Percentiles rank a stretch among this genome's conserved stretches.
phyloP scores from a whole-genome alignment of 2,797 vertebrate genomes.

The Bryconaethiops microstoma region DNA sequence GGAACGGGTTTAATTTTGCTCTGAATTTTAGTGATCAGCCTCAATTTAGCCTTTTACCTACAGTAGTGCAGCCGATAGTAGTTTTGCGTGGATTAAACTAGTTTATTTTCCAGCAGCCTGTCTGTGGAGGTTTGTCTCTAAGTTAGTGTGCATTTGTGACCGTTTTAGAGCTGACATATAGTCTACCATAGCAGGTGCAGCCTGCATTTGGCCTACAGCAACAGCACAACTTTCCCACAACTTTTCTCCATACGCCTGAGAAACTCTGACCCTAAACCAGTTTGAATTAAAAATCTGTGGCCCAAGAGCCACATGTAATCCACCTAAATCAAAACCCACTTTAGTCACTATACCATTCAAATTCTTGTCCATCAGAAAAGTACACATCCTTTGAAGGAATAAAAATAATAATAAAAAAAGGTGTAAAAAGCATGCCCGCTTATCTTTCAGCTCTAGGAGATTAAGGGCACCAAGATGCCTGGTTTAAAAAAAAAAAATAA shows the following conservation, averaged over 20 bases:
- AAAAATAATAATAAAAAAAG: neutral
- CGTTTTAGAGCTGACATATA: neutral
- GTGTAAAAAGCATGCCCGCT: conserved; percentile 32
- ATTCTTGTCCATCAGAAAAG: conserved; percentile 12
- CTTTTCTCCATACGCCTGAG: neutral
- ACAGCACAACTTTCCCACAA: conserved; percentile 3
- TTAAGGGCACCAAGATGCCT: conserved; percentile 26
- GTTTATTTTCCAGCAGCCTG: neutral
- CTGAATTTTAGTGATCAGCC: neutral
- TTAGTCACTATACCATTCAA: conserved; percentile 16
- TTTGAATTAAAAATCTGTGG: neutral
- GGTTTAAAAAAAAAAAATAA: conserved; percentile 30
- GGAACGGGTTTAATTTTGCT: neutral
- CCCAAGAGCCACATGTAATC: neutral
- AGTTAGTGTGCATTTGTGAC: neutral
- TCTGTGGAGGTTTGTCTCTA: neutral
- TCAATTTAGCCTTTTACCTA: neutral
- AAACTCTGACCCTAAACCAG: conserved; percentile 2
- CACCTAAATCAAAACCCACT: conserved; percentile 20
- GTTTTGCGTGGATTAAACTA: neutral
- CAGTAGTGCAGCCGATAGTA: neutral
- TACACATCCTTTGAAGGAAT: conserved; percentile 28
- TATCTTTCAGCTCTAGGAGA: conserved; percentile 25
- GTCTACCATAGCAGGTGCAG: conserved; percentile 55
- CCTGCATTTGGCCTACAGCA: conserved; percentile 20